Conservation (phyloP, 1,140 invertebrate genomes). For the Odontomachus brunneus region DNA sequence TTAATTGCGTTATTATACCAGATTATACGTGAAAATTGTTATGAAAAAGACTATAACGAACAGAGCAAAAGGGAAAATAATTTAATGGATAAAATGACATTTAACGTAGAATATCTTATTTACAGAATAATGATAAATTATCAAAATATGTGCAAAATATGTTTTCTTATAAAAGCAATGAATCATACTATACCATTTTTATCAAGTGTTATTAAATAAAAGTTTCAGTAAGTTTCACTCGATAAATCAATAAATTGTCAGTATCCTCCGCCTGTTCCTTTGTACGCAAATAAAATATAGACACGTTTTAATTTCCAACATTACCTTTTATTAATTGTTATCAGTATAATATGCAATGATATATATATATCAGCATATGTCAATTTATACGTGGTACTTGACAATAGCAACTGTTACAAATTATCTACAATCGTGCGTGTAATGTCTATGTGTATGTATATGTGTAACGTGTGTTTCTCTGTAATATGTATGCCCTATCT, state of each 20-base stretch:
- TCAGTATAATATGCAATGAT: constrained; percentile 83
- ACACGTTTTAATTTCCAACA: constrained; percentile 78
- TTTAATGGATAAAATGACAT: neutral
- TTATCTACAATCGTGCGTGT: constrained; percentile 83
- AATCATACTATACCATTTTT: constrained; percentile 13
- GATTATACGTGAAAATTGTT: neutral
- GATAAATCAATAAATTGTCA: neutral
- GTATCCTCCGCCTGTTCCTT: too few species aligned
- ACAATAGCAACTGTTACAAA: constrained; percentile 84
- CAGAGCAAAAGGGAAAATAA: neutral
- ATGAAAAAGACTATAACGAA: neutral
- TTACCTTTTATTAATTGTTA: constrained; percentile 85
- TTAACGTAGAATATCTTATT: neutral
- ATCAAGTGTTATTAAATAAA: neutral
- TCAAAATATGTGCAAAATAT: neutral
- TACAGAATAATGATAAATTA: neutral
- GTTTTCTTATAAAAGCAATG: neutral
- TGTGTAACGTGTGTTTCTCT: constrained; percentile 40
- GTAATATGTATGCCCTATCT: constrained; percentile 50
- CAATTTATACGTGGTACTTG: constrained; percentile 78
- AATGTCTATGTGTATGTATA: constrained; percentile 61
- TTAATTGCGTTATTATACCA: constrained; percentile 61
- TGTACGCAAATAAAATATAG: too few species aligned
- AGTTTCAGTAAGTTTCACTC: too few species aligned
- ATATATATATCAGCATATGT: constrained; percentile 67